Base-by-base conservation (phyloP, 53 echinoderm and acorn worm species). In the Luidia sarsii region DNA sequence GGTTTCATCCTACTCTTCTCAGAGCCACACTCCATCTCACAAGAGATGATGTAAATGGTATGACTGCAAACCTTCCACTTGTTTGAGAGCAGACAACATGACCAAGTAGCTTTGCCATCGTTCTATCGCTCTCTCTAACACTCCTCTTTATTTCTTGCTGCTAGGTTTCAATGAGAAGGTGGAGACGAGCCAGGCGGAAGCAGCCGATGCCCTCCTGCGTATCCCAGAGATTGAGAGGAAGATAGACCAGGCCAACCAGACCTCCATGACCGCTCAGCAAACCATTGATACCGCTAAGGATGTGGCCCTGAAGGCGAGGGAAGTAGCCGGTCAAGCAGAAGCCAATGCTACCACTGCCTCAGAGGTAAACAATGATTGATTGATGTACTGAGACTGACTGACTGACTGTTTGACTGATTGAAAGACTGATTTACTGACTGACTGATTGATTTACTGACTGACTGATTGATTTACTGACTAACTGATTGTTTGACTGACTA, bases 101-200 rank as follows among this genome's bases (percentile, higher is more conserved):
- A 18, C n/a, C n/a, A n/a, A n/a, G n/a, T n/a, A n/a, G n/a, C n/a
- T n/a, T n/a, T n/a, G n/a, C n/a, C n/a, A n/a, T n/a, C n/a, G 46
- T 9, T 45, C 46, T 45, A 9, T 9, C 14, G 7, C 46, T 9
- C 14, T 14, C 46, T n/a, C n/a, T n/a, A n/a, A n/a, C n/a, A n/a
- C n/a, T n/a, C n/a, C 36, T 35, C 13, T 13, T 19, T 21, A 18
- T 59, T 22, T 70, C 1, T 83, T 48, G 15, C 15, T 16, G 35
- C 19, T 41, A 95, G 95, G 85, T n/a, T 95, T 95, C 82, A 90
- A 95, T 55, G 84, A 95, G 39, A 68, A 90, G 51, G 90, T 95
- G 8, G 96, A 90, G 50, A 29, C 55, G 1, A 95, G 96, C 77
- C 85, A 86, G 65, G 61, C 64, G 32, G 68, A 70, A 14, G 96